Percentiles rank a stretch among this genome's conserved stretches.
phyloP scores from a whole-genome alignment of 1,140 invertebrate species.

The Drosophila melanogaster region Release_6_plus_ISO1_MT NT_037436.4:9379001-9379500 shows the following conservation, averaged over 20 bases:
- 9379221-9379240: constrained; percentile 76
- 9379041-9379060: constrained; percentile 89
- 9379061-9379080: constrained; percentile 82
- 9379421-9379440: constrained; percentile 82
- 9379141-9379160: constrained; percentile 68
- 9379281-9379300: constrained; percentile 46
- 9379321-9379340: constrained; percentile 70
- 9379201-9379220: constrained; percentile 70
- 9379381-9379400: constrained; percentile 77
- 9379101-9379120: constrained; percentile 15
- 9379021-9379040: constrained; percentile 91
- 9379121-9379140: constrained; percentile 8
- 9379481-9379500: constrained; percentile 2
- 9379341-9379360: constrained; percentile 70
- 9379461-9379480: background rate
- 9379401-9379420: constrained; percentile 82
- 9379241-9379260: constrained; percentile 40
- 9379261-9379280: constrained; percentile 70
- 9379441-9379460: constrained; percentile 3
- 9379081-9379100: constrained; percentile 68
- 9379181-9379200: constrained; percentile 77
- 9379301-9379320: constrained; percentile 55
- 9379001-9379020: constrained; percentile 90
- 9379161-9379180: constrained; percentile 68
- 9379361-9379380: constrained; percentile 76